Evolutionary conservation across 2,113 vertebrate species (phyloP), one percentile per base, ranked within the genome.

Genomic region (Dicrurus megarhynchus): DNA sequence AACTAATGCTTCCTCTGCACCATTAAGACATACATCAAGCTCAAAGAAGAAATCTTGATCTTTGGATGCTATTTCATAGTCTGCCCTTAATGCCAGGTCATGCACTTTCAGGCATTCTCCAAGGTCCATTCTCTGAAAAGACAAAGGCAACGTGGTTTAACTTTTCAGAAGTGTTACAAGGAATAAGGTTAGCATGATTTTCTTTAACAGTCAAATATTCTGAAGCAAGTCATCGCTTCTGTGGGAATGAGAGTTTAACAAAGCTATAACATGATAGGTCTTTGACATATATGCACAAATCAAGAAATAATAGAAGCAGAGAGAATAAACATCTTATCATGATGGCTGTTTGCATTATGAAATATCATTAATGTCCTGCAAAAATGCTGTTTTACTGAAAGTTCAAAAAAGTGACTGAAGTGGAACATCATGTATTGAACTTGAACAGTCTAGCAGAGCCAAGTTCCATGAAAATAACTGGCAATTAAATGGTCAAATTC

Each of bases 11-110:
- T 42, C 77, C 30, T 47, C 27, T 80, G 33, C 20, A 60, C 16
- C 59, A 53, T 60, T 82, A 83, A 61, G 32, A 87, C 69, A 96
- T 98, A 99, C 99, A 97, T 99, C 99, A 97, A 99, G 99, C 92
- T 99, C 99, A 94, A 99, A 99, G 98, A 99, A 99, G 97, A 99
- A 99, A 94, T 99, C 99, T 94, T 99, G 99, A 94, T 99, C 98
- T 97, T 99, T 99, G 68, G 99, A 99, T 77, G 99, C 99, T 81
- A 99, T 99, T 98, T 99, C 99, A 89, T 98, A 99, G 97, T 99
- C 99, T 64, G 99, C 99, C 98, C 99, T 98, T 88, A 99, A 98
- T 24, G 99, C 99, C 97, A 99, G 97, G 97, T 99, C 99, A 74
- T 99, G 99, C 67, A 99, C 99, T 97, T 99, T 99, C 91, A 99